These are phyloP conservation scores for Dynastes tityus DNA, from an alignment of 2,888 invertebrate genomes.

Conservation along the genomic window DNA sequence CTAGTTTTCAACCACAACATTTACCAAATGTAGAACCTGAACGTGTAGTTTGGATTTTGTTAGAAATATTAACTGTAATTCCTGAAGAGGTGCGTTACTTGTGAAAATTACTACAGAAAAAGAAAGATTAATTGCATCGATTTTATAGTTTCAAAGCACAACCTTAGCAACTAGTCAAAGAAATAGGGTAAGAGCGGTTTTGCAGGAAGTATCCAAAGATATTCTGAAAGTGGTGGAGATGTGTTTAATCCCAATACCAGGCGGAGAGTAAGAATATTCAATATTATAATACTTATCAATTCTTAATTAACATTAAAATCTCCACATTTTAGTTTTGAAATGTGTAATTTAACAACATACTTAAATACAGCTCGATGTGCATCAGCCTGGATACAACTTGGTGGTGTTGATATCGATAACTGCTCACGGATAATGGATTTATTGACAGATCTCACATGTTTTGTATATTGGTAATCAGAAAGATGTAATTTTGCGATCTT, in stretches of 20 bases:
- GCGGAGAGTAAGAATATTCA: conserved; percentile 61
- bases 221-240: conserved; percentile 69
- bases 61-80: conserved; percentile 89
- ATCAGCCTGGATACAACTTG: conserved; percentile 78
- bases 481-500: neutral
- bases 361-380: conserved; percentile 74
- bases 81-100: conserved; percentile 84
- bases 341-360: conserved; percentile 72
- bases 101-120: neutral
- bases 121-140: neutral
- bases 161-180: conserved; percentile 68
- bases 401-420: conserved; percentile 68
- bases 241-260: conserved; percentile 67
- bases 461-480: conserved; percentile 67
- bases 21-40: conserved; percentile 76
- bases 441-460: conserved; percentile 68
- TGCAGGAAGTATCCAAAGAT: conserved; percentile 70
- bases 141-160: conserved; percentile 70
- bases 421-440: conserved; percentile 66
- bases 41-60: conserved; percentile 78
- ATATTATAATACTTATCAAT: neutral
- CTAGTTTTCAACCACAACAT: conserved; percentile 71
- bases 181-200: conserved; percentile 66
- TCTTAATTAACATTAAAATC: neutral
- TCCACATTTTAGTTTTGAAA: conserved; percentile 62